phyloP scores from a whole-genome alignment of 2,113 vertebrate species.

The Pithys albifrons region DNA sequence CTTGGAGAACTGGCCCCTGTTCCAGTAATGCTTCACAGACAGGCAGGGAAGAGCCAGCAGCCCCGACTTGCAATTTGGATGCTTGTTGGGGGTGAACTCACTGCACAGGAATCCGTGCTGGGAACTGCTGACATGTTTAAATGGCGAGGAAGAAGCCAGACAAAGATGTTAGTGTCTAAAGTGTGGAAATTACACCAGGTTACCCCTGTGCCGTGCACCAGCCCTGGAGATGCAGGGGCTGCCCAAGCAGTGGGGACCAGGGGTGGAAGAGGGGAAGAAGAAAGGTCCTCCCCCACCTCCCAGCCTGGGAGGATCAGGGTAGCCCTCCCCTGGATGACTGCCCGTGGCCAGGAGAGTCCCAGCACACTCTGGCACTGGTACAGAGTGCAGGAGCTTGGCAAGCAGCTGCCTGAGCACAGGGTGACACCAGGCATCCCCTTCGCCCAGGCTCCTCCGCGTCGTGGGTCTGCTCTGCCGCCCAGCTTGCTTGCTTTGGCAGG shows the following conservation, averaged over 20 bases:
- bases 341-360: neutral
- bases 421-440: constrained; percentile 17
- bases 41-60: constrained; percentile 33
- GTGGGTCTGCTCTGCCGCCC: neutral
- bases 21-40: constrained; percentile 23
- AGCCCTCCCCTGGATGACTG: neutral
- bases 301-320: neutral
- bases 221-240: neutral
- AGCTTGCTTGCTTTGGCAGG: constrained; percentile 39
- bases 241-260: rapidly evolving
- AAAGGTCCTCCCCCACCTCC: neutral
- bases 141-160: neutral
- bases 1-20: neutral
- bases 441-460: neutral
- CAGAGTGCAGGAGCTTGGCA: neutral
- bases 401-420: rapidly evolving
- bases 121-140: constrained; percentile 57
- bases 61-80: constrained; percentile 19
- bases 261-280: neutral
- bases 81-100: constrained; percentile 37
- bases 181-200: neutral
- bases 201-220: rapidly evolving
- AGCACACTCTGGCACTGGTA: neutral
- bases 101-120: neutral
- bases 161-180: neutral